phyloP scores from a whole-genome alignment of 2,797 vertebrate species.

The Phaenicophaeus curvirostris region DNA sequence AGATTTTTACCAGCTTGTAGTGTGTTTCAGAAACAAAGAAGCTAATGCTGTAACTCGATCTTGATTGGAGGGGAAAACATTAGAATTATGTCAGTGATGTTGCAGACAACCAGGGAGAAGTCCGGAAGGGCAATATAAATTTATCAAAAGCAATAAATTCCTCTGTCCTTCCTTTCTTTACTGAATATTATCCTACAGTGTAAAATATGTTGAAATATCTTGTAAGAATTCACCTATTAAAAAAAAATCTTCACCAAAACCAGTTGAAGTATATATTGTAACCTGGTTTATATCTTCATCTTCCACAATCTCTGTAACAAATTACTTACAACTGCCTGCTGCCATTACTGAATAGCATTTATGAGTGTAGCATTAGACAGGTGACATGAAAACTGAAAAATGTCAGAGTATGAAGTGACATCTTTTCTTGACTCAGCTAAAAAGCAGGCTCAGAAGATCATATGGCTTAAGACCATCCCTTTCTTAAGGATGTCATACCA shows the following conservation, averaged over 20 bases:
- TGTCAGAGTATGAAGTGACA: neutral
- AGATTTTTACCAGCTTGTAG: neutral
- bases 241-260: neutral
- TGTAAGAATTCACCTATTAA: neutral
- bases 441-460: neutral
- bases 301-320: neutral
- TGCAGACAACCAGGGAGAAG: neutral
- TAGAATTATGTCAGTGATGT: neutral
- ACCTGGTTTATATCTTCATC: neutral
- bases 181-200: neutral
- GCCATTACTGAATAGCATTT: neutral
- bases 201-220: neutral
- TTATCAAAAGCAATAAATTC: neutral
- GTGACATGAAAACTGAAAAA: neutral
- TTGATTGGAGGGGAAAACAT: neutral
- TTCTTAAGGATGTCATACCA: neutral
- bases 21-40: neutral
- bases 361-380: neutral
- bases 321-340: neutral
- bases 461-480: neutral
- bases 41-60: neutral
- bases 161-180: neutral
- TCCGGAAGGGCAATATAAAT: neutral
- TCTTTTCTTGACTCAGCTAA: neutral
- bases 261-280: neutral